Base-by-base conservation (phyloP, 2,113 vertebrate species). In the Pelobates fuscus region DNA sequence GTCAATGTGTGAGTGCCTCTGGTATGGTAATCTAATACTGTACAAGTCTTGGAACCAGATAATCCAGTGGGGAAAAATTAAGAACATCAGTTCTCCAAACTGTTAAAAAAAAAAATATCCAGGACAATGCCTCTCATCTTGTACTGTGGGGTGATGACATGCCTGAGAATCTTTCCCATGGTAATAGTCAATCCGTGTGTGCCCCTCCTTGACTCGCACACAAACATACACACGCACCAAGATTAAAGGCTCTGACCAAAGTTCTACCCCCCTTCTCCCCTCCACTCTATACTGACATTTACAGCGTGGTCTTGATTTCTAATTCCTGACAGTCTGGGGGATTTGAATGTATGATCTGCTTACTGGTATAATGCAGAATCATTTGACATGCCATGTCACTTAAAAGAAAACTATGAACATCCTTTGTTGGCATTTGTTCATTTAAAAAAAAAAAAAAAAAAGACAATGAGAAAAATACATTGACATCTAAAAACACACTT, bases 371-470 rank as follows among this genome's bases (percentile, higher is more conserved):
- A 78, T 77, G 82, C 82, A 76, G 79, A 60, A 64, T 79, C 83
- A 65, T 57, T 67, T 75, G 82, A 84, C 80, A 82, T 80, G 73
- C 54, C 80, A 61, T 81, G 57, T 75, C 82, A 77, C 77, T 85
- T 85, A 86, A 79, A 67, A 79, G 65, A 71, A 85, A 86, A 84
- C 74, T 80, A 78, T 84, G 86, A 88, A 55, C 78, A 80, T 81
- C 77, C 83, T 88, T 82, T 79, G 77, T 71, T 80, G 80, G 79
- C 74, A 78, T 83, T 82, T 82, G 71, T 84, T 52, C 80, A 81
- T 67, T 70, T 79, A 81, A 80, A 84, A 85, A 84, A 82, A 70
- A 78, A 80, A 69, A 78, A 81, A 80, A 84, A 85, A 84, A 82
- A 70, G 77, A 80, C 70, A 78, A 78, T 44, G 70, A 70, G 84